Conservation (phyloP, 2,888 invertebrate genomes). For the Junonia oenone region DNA sequence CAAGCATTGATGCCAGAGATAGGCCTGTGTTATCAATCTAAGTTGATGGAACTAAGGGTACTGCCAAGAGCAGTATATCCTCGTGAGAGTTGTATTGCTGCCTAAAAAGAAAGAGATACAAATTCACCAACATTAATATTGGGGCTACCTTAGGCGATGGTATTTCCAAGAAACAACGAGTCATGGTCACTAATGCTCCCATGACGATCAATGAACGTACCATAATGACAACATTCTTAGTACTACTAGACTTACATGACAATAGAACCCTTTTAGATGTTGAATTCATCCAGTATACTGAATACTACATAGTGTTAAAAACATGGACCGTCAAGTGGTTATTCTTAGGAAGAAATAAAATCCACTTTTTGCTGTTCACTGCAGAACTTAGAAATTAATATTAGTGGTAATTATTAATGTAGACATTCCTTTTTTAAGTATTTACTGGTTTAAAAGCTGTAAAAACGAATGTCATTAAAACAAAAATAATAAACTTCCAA, state of each 20-base stretch:
- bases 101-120: slow-evolving; percentile 13
- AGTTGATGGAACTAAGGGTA: slow-evolving; percentile 2
- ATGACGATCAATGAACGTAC: slow-evolving; percentile 13
- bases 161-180: not conserved
- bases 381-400: too few relatives aligned
- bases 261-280: slow-evolving; percentile 30
- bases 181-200: not conserved
- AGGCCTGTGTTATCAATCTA: slow-evolving; percentile 19
- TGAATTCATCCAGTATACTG: slow-evolving; percentile 10
- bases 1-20: slow-evolving; percentile 3
- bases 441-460: too few relatives aligned
- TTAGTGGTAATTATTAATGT: too few relatives aligned
- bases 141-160: slow-evolving; percentile 10
- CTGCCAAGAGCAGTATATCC: slow-evolving; percentile 22
- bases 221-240: slow-evolving; percentile 29
- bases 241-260: slow-evolving; percentile 26
- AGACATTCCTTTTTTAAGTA: too few relatives aligned
- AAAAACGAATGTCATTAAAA: too few relatives aligned
- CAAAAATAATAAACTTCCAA: too few relatives aligned
- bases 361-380: too few relatives aligned
- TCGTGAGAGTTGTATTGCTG: slow-evolving; percentile 16
- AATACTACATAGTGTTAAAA: too few relatives aligned
- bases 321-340: too few relatives aligned
- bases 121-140: not conserved
- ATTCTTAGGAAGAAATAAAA: too few relatives aligned